A percentile compares a stretch with the other conserved stretches of the same genome.
Conservation (phyloP, 2,888 invertebrate species). For the Lasioglossum figueresi region DNA sequence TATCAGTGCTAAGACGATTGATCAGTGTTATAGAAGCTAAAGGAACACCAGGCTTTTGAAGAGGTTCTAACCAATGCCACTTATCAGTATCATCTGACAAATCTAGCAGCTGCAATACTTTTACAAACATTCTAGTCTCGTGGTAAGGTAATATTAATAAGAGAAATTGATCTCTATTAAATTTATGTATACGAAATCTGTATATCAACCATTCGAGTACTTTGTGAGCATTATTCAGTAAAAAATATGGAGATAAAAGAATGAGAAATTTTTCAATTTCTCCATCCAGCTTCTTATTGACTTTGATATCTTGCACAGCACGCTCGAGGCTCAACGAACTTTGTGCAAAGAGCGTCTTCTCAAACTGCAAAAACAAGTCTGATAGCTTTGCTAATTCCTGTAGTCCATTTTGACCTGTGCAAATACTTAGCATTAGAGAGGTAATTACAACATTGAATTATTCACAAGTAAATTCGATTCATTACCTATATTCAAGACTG, state of each 20-base stretch:
- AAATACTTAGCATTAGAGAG: slow-evolving; percentile 22
- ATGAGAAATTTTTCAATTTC: slow-evolving; percentile 92
- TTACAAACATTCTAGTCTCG: slow-evolving; percentile 94
- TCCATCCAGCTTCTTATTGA: slow-evolving; percentile 91
- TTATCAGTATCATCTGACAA: slow-evolving; percentile 86
- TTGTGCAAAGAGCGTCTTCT: slow-evolving; percentile 90
- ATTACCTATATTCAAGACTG: slow-evolving; percentile 93
- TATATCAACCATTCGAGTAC: slow-evolving; percentile 98
- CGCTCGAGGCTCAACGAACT: slow-evolving; percentile 92
- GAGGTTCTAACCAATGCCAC: slow-evolving; percentile 91
- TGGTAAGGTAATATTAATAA: slow-evolving; percentile 95
- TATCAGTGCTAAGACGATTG: slow-evolving; percentile 89
- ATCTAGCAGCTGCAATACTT: slow-evolving; percentile 90
- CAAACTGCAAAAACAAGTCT: slow-evolving; percentile 89
- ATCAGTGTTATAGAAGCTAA: slow-evolving; percentile 90
- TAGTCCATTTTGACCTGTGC: slow-evolving; percentile 90
- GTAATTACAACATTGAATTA: not conserved
- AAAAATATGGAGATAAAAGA: slow-evolving; percentile 94
- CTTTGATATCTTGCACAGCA: slow-evolving; percentile 89
- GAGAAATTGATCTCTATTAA: slow-evolving; percentile 93
- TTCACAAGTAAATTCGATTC: not conserved
- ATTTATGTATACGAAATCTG: slow-evolving; percentile 94
- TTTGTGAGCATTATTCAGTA: slow-evolving; percentile 93
- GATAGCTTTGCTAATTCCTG: slow-evolving; percentile 92
- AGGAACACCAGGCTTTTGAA: slow-evolving; percentile 91